phyloP scores from a whole-genome alignment of 30 jellyfish, hydroid and myxozoan genomes.

The Chrysaora quinquecirrha region DNA sequence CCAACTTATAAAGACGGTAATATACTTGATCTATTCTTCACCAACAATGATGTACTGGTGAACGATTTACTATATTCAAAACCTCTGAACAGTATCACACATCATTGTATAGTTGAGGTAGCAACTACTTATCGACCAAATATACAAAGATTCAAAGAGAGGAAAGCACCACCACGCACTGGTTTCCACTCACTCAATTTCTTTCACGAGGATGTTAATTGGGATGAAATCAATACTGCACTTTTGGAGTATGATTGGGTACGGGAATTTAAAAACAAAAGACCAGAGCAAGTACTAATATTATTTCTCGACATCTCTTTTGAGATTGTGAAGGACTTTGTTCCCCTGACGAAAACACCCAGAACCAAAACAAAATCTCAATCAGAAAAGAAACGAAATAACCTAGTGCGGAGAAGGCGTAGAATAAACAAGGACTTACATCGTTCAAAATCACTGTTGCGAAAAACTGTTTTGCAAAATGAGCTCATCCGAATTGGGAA shows the following conservation, averaged over 20 bases:
- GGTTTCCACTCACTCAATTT: not conserved
- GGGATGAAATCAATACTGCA: not conserved
- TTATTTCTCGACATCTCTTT: no score
- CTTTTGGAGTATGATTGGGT: no score
- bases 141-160: not conserved
- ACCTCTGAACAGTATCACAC: not conserved
- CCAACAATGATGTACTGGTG: not conserved
- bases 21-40: slow-evolving; percentile 2
- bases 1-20: slow-evolving; percentile 24
- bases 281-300: no score
- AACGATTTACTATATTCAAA: not conserved
- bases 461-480: no score
- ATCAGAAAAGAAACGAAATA: no score
- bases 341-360: no score
- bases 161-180: not conserved
- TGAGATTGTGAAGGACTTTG: no score
- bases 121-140: not conserved
- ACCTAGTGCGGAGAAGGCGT: no score
- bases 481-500: not conserved
- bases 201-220: not conserved
- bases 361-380: no score
- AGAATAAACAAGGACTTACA: no score
- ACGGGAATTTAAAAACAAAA: no score
- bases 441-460: no score
- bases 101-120: not conserved